Percentiles rank a stretch among this genome's conserved stretches.
phyloP scores from a whole-genome alignment of 2,888 invertebrate species.

The Ectemnius cavifrons region DNA sequence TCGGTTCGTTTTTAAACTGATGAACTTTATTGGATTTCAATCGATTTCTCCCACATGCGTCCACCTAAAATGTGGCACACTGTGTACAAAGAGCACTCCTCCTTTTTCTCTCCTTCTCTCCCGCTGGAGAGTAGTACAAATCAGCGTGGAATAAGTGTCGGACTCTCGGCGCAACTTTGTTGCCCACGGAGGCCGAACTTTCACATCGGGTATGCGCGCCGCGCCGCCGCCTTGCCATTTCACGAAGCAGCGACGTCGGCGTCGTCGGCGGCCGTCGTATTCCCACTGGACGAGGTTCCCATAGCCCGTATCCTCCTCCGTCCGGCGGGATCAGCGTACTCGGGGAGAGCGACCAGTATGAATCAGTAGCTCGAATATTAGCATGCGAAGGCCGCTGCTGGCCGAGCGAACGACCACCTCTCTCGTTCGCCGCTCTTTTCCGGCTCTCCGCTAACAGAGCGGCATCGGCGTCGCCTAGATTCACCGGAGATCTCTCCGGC shows the following conservation, averaged over 20 bases:
- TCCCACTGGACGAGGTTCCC: too few relatives aligned
- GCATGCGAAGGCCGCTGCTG: slow-evolving; percentile 16
- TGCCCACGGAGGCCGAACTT: slow-evolving; percentile 12
- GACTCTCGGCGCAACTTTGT: slow-evolving; percentile 18
- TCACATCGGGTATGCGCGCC: background rate
- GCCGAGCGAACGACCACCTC: background rate
- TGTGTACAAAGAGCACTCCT: background rate
- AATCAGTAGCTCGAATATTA: slow-evolving; percentile 1
- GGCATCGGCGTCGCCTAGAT: background rate
- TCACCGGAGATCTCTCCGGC: too few relatives aligned
- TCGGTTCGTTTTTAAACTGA: too few relatives aligned
- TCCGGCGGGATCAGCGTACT: too few relatives aligned
- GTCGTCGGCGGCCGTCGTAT: too few relatives aligned
- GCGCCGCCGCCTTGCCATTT: background rate
- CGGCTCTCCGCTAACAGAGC: too few relatives aligned
- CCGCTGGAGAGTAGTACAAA: background rate
- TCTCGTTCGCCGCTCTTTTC: too few relatives aligned
- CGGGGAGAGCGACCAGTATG: too few relatives aligned
- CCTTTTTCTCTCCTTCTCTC: background rate
- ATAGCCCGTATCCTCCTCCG: too few relatives aligned
- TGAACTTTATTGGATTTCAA: too few relatives aligned
- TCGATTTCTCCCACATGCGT: too few relatives aligned
- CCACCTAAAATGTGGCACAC: too few relatives aligned
- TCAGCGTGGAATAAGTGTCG: background rate
- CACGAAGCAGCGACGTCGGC: background rate